A percentile compares a stretch with the other conserved stretches of the same genome.
These are phyloP conservation scores for Catostylus mosaicus DNA, from an alignment of 30 jellyfish, hydroid and myxozoan genomes.

Conservation along the genomic window DNA sequence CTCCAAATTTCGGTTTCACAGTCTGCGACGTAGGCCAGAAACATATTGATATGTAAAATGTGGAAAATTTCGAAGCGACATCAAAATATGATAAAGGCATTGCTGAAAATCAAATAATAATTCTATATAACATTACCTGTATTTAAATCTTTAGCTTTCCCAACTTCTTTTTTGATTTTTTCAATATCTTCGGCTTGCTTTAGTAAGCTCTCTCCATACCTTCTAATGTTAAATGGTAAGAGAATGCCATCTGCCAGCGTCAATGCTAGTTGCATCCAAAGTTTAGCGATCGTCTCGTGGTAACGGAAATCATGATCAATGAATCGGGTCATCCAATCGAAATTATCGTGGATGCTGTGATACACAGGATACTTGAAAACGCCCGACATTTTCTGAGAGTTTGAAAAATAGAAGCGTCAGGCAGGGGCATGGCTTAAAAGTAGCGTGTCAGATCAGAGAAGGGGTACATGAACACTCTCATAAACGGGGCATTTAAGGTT, in stretches of 20 bases:
- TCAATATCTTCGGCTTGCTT: constrained; percentile 74
- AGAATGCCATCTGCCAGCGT: constrained; percentile 85
- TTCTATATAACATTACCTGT: no score
- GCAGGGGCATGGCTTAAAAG: no score
- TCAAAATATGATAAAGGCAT: no score
- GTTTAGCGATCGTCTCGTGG: constrained; percentile 91
- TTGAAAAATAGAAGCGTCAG: no score
- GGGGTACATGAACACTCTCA: no score
- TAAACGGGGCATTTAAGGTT: no score
- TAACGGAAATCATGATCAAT: constrained; percentile 96
- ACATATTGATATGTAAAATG: no score
- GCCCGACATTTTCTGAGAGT: constrained; percentile 82
- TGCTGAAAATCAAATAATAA: no score
- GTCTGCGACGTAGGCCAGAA: no score
- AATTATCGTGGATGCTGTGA: constrained; percentile 91
- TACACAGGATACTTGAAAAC: constrained; percentile 93
- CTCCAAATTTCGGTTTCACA: no score
- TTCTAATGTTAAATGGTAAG: constrained; percentile 86
- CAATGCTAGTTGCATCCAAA: constrained; percentile 88
- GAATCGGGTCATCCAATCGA: constrained; percentile 91
- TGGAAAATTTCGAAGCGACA: no score
- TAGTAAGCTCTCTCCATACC: constrained; percentile 83
- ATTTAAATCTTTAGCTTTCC: constrained; percentile 55
- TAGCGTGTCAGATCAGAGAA: no score
- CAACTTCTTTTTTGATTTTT: constrained; percentile 37